A percentile compares a stretch with the other conserved stretches of the same genome.
Evolutionary conservation across 2,113 vertebrate genomes (phyloP).

Genomic region (Triplophysa siluroides): DNA sequence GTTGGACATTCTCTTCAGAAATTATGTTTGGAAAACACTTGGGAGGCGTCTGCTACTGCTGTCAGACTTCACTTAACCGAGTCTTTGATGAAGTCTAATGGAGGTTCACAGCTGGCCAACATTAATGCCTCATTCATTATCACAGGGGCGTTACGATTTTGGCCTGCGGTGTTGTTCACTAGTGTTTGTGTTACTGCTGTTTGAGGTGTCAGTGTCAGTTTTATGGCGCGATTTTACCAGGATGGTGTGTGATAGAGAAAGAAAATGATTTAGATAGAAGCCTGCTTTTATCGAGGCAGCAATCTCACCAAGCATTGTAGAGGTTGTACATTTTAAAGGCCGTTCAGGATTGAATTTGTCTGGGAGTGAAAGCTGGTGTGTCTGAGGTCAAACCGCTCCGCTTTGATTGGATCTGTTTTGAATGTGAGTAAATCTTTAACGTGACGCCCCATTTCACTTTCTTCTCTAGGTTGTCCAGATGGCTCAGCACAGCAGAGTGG

Average conservation of each 20-base stretch:
- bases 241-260: not conserved
- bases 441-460: conserved; percentile 2
- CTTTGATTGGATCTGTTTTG: not conserved
- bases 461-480: not conserved
- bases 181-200: not conserved
- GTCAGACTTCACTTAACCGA: not conserved
- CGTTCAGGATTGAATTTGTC: not conserved
- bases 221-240: not conserved
- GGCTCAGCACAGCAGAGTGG: not conserved
- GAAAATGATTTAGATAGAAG: conserved; percentile 14
- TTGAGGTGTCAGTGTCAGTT: not conserved
- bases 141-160: not conserved
- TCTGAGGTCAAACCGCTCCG: not conserved
- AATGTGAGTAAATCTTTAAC: conserved; percentile 29
- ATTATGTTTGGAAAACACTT: not conserved
- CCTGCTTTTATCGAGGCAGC: not conserved
- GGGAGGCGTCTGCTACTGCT: not conserved
- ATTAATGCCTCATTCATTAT: not conserved
- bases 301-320: not conserved
- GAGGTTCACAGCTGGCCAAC: conserved; percentile 5
- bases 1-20: not conserved
- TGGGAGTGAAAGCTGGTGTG: not conserved
- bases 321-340: conserved; percentile 11
- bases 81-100: not conserved
- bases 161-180: not conserved